A percentile compares a stretch with the other conserved stretches of the same genome.
phyloP scores from a whole-genome alignment of 2,113 vertebrate genomes.

The Nycticryphes semicollaris region DNA sequence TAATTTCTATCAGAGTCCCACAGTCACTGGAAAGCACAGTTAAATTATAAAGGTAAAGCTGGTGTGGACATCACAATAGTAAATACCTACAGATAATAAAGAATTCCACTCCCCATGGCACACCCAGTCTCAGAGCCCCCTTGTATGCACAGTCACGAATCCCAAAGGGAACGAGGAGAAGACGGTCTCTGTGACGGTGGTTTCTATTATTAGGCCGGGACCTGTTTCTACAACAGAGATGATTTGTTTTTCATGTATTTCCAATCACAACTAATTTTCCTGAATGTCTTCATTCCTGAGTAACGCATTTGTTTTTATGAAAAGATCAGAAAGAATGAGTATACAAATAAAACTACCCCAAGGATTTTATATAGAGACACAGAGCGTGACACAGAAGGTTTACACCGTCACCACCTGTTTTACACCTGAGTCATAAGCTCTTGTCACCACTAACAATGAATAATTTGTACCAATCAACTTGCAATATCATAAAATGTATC shows the following conservation, averaged over 20 bases:
- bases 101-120: neutral
- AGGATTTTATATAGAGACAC: neutral
- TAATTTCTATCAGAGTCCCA: neutral
- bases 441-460: neutral
- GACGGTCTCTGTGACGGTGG: neutral
- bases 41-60: neutral
- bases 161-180: neutral
- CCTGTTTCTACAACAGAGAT: neutral
- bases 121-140: neutral
- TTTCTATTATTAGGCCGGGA: neutral
- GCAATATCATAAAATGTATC: neutral
- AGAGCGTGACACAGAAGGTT: neutral
- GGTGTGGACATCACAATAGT: neutral
- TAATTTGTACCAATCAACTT: neutral
- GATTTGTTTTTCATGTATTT: neutral
- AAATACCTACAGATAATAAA: neutral
- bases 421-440: neutral
- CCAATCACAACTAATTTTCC: neutral
- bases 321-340: neutral
- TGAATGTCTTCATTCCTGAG: neutral
- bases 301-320: fast-evolving
- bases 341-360: neutral
- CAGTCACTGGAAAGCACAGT: neutral
- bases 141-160: neutral
- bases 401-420: neutral